Base-by-base conservation (phyloP, 2,113 vertebrate species). In the Monopterus albus region DNA sequence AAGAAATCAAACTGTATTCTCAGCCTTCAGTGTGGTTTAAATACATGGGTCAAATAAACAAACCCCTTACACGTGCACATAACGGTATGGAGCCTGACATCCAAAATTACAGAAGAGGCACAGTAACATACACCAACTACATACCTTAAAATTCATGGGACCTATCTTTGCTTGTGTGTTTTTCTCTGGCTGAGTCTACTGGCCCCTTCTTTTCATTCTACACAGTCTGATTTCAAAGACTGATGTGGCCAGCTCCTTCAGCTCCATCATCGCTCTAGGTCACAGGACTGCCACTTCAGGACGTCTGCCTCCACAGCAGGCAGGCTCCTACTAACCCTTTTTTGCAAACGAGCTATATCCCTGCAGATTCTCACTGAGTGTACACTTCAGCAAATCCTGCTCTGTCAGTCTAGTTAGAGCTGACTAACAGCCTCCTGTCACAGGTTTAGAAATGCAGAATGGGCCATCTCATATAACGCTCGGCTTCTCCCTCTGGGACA, bases 251-350 rank as follows among this genome's bases (percentile, higher is more conserved):
- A 84, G 91, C 87, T 87, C 75, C 62, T 80, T 26, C 71, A 35
- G 56, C 88, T 93, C 92, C 81, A 79, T 93, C 91, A 88, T 84
- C 89, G 76, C 91, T 83, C 75, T 78, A 79, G 69, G 86, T 89
- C 90, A 88, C 64, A 49, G 83, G 76, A 67, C 88, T 65, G 56
- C 66, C 82, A 50, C 75, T 86, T 89, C 84, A 89, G 87, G 86
- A 87, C 74, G 82, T 87, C 86, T 82, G 75, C 79, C 78, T 84
- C 75, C 66, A 58, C 72, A 82, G 66, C 61, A 63, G 15, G 52
- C 71, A 51, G 46, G 21, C 73, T 70, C 43, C 58, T 25, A 57
- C 74, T 67, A 66, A 79, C 82, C 70, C 59, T 4, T 0, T 81
- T 81, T 49, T 35, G 61, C 59, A 80, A 67, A 60, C 6, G 12